These are phyloP conservation scores for Chrysemys picta DNA, from an alignment of 2,113 vertebrate species.

Conservation along the genomic window DNA sequence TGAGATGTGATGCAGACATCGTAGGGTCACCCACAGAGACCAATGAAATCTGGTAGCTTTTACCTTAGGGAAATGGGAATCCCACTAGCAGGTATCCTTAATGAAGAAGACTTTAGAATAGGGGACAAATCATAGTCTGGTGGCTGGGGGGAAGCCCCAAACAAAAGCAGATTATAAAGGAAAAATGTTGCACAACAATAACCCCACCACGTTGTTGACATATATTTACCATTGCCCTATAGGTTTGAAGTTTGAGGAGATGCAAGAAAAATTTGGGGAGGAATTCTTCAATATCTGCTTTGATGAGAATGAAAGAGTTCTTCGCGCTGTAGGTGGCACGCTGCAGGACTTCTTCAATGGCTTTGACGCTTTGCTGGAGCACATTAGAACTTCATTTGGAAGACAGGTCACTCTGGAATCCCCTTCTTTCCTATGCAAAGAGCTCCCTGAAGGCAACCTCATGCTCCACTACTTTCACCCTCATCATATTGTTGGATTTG, in stretches of 20 bases:
- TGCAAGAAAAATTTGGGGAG: slow-evolving; percentile 94
- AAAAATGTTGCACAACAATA: background rate
- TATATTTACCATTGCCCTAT: slow-evolving; percentile 53
- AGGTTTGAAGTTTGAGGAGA: slow-evolving; percentile 93
- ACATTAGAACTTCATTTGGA: slow-evolving; percentile 95
- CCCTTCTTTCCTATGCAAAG: slow-evolving; percentile 97
- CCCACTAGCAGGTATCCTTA: background rate
- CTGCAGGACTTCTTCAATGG: slow-evolving; percentile 99
- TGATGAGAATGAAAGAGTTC: slow-evolving; percentile 96
- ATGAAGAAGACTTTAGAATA: background rate
- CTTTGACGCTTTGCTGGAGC: slow-evolving; percentile 96
- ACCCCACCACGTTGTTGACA: background rate
- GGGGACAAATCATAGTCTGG: background rate
- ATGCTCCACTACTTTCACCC: slow-evolving; percentile 96
- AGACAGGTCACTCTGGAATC: slow-evolving; percentile 92
- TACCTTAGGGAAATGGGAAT: background rate
- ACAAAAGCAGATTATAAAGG: background rate
- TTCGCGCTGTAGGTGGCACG: slow-evolving; percentile 93
- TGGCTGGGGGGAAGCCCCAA: background rate
- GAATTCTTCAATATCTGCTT: slow-evolving; percentile 97
- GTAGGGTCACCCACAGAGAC: background rate
- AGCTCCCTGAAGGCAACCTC: slow-evolving; percentile 85
- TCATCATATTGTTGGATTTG: slow-evolving; percentile 90
- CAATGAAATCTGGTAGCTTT: background rate
- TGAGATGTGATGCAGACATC: background rate